Evolutionary conservation across 1,140 invertebrate genomes (phyloP).

Genomic region (Philaenus spumarius): DNA sequence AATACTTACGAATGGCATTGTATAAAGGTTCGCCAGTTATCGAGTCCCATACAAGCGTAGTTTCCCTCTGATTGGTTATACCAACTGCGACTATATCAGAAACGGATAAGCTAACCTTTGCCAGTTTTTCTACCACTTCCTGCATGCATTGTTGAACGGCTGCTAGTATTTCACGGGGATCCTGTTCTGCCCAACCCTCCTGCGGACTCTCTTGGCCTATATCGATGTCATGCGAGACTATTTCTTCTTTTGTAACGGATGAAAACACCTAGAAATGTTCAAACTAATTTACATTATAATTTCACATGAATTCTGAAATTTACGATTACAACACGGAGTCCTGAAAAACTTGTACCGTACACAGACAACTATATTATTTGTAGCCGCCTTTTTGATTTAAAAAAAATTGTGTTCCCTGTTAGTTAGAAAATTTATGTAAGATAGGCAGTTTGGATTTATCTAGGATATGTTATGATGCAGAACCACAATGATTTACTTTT

Average conservation of each 20-base stretch:
- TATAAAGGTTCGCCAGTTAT: constrained; percentile 82
- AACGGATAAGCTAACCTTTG: constrained; percentile 49
- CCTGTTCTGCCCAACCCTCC: constrained; percentile 95
- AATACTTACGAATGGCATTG: constrained; percentile 65
- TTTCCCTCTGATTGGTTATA: constrained; percentile 96
- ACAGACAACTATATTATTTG: background rate
- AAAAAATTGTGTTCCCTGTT: background rate
- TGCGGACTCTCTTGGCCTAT: constrained; percentile 57
- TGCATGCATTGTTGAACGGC: constrained; percentile 40
- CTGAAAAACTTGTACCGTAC: background rate
- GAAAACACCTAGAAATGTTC: constrained; percentile 22
- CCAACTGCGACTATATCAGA: constrained; percentile 73
- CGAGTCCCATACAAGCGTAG: constrained; percentile 92
- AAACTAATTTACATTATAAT: background rate
- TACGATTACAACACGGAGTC: too few relatives aligned
- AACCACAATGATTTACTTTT: background rate
- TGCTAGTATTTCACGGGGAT: constrained; percentile 69
- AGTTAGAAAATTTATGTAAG: background rate
- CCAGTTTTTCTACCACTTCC: background rate
- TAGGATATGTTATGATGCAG: background rate
- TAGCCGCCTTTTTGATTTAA: background rate
- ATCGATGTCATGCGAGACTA: constrained; percentile 73
- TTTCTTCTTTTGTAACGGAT: constrained; percentile 26
- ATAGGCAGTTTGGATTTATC: background rate
- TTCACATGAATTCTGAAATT: background rate